Conservation (phyloP, 2,113 vertebrate genomes). For the Xiphorhynchus elegans region DNA sequence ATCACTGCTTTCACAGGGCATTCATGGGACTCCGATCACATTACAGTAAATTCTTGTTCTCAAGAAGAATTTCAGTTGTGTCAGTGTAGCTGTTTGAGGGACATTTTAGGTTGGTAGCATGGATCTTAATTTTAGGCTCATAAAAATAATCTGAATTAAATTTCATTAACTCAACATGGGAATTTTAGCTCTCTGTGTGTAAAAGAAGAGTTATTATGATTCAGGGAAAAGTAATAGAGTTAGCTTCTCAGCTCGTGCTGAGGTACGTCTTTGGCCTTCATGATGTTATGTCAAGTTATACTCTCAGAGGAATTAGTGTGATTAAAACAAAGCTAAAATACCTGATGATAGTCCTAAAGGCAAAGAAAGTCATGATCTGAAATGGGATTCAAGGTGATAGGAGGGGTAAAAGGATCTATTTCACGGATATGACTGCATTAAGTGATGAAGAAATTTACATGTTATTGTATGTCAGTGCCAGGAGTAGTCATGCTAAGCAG, state of each 20-base stretch:
- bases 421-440: background rate
- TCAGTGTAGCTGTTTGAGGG: background rate
- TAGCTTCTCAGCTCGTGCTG: background rate
- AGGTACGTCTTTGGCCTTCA: background rate
- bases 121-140: background rate
- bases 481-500: background rate
- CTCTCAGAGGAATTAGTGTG: background rate
- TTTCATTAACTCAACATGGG: background rate
- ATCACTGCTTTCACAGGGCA: background rate
- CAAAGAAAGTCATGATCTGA: background rate
- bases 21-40: accelerated
- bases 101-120: background rate
- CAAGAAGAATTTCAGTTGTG: background rate
- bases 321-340: background rate
- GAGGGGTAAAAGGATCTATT: background rate
- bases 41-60: background rate
- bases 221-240: background rate
- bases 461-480: background rate
- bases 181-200: background rate
- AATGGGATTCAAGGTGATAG: background rate
- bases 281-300: background rate
- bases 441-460: background rate
- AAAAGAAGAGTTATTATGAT: background rate
- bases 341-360: background rate
- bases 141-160: background rate